These are phyloP conservation scores for Tetramorium parvispinum DNA, from an alignment of 1,140 invertebrate genomes.

Conservation along the genomic window DNA sequence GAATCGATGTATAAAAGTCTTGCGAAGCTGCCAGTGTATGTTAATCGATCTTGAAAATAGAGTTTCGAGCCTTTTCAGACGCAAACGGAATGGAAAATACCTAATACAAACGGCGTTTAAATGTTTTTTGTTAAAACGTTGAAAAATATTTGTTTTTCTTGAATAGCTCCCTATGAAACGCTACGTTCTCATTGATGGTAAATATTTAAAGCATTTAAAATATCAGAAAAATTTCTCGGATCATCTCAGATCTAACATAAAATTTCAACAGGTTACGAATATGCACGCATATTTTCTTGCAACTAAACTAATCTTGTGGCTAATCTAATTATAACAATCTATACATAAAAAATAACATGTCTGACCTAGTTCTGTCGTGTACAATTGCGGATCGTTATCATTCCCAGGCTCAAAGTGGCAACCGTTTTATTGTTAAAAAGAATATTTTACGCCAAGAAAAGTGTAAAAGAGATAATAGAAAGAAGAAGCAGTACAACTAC, in stretches of 20 bases:
- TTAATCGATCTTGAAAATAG: background rate
- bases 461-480: background rate
- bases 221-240: background rate
- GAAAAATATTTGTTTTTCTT: background rate
- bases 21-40: background rate
- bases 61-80: background rate
- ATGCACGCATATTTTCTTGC: background rate
- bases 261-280: background rate
- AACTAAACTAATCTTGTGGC: background rate
- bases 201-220: background rate
- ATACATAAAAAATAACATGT: constrained; percentile 30
- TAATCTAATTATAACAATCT: constrained; percentile 34
- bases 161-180: background rate
- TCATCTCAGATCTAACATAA: background rate
- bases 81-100: background rate
- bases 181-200: background rate
- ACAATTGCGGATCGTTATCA: constrained; percentile 24
- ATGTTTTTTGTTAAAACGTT: background rate
- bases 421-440: background rate
- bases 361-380: constrained; percentile 15
- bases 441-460: background rate
- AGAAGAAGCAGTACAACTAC: background rate
- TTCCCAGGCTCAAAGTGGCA: background rate
- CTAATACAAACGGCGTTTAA: background rate
- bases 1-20: constrained; percentile 19